Evolutionary conservation across 2,888 invertebrate genomes (phyloP).

Genomic region (Spatulosminthurus flaviceps): DNA sequence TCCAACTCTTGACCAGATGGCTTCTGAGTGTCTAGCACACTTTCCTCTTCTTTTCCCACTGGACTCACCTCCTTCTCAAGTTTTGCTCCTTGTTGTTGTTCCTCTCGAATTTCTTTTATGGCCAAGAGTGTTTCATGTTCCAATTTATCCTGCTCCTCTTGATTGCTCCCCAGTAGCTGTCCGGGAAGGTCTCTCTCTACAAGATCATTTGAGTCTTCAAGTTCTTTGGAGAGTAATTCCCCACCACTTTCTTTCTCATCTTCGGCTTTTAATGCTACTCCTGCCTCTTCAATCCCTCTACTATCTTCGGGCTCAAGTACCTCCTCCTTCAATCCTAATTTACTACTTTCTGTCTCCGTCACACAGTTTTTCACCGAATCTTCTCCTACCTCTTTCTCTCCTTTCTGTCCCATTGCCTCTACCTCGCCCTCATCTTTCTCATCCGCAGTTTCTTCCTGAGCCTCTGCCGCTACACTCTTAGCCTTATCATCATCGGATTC

Average conservation of each 20-base stretch:
- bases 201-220: conserved; percentile 1
- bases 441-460: conserved; percentile 58
- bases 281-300: not conserved
- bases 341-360: conserved; percentile 20
- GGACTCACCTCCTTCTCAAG: not conserved
- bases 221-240: not conserved
- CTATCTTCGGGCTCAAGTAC: conserved; percentile 5
- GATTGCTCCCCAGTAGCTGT: not conserved
- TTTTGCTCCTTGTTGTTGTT: not conserved
- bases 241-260: conserved; percentile 1
- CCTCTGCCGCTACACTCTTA: conserved; percentile 63
- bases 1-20: not conserved
- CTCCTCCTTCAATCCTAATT: conserved; percentile 29
- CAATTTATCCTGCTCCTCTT: conserved; percentile 12
- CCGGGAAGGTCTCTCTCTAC: not conserved
- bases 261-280: conserved; percentile 18
- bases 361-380: conserved; percentile 30
- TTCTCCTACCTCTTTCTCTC: conserved; percentile 13
- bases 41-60: conserved; percentile 29
- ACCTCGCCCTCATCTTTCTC: conserved; percentile 67
- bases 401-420: too few relatives aligned
- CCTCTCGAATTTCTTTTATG: not conserved
- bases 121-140: not conserved
- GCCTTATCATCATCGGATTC: conserved; percentile 23
- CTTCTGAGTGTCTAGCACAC: conserved; percentile 16